These are phyloP conservation scores for Crepidodera aurea DNA, from an alignment of 2,888 invertebrate genomes.

Conservation along the genomic window DNA sequence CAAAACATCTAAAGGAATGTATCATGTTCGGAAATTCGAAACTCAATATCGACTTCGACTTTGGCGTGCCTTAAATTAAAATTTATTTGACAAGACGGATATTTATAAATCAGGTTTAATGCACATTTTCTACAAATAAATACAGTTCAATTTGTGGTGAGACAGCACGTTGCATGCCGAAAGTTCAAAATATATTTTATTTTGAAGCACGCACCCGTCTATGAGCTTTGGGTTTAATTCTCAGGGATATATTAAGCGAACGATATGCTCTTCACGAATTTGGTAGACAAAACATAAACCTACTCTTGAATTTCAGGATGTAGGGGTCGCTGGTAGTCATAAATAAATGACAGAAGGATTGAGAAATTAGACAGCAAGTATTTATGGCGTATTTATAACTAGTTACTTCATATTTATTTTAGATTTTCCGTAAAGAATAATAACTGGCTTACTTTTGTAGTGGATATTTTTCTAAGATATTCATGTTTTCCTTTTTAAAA, in stretches of 20 bases:
- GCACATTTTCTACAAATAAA: slow-evolving; percentile 41
- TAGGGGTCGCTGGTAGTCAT: neutral
- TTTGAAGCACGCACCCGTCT: slow-evolving; percentile 45
- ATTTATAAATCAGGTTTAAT: slow-evolving; percentile 38
- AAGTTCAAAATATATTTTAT: slow-evolving; percentile 43
- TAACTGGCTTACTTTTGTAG: too few relatives aligned
- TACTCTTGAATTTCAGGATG: slow-evolving; percentile 17
- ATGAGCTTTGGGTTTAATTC: slow-evolving; percentile 29
- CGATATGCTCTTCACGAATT: slow-evolving; percentile 39
- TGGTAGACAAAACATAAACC: slow-evolving; percentile 45
- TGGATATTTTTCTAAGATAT: too few relatives aligned
- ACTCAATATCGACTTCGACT: slow-evolving; percentile 22
- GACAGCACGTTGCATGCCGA: slow-evolving; percentile 40
- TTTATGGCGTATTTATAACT: too few relatives aligned
- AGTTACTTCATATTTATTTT: too few relatives aligned
- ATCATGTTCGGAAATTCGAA: slow-evolving; percentile 28
- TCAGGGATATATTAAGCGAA: slow-evolving; percentile 35
- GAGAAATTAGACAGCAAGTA: neutral
- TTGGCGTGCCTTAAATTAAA: slow-evolving; percentile 33
- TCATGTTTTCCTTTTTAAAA: too few relatives aligned
- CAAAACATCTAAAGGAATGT: neutral
- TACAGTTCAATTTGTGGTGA: slow-evolving; percentile 38
- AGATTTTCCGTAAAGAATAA: too few relatives aligned
- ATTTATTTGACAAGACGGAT: slow-evolving; percentile 39
- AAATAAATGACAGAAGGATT: neutral